A percentile compares a stretch with the other conserved stretches of the same genome.
Conservation (phyloP, 2,113 vertebrate genomes). For the Poeciliopsis occidentalis region DNA sequence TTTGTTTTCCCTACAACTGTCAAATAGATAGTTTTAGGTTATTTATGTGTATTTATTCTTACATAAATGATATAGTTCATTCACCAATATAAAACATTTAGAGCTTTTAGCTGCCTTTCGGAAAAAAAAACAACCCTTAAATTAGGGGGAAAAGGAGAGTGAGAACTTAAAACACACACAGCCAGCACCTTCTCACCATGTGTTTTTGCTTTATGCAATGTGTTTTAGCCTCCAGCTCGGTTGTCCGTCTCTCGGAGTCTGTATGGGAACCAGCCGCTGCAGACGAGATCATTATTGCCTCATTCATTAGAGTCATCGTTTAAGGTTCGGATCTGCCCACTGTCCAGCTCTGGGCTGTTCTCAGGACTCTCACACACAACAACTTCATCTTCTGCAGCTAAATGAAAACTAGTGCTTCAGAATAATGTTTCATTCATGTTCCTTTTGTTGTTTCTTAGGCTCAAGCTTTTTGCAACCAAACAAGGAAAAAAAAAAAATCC, state of each 20-base stretch:
- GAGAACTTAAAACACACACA: conserved; percentile 27
- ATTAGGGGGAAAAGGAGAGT: conserved; percentile 16
- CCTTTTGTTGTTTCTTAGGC: not conserved
- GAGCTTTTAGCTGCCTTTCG: too few relatives aligned
- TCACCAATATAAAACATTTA: too few relatives aligned
- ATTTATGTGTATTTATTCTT: too few relatives aligned
- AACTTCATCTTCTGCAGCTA: not conserved
- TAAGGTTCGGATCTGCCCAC: conserved; percentile 81
- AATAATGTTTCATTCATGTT: not conserved
- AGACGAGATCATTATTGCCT: conserved; percentile 74
- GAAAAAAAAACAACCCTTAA: conserved; percentile 4
- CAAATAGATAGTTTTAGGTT: too few relatives aligned
- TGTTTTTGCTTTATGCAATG: conserved; percentile 83
- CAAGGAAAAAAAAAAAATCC: conserved; percentile 19
- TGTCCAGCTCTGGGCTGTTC: conserved; percentile 51
- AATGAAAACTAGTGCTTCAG: not conserved
- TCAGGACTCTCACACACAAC: conserved; percentile 9
- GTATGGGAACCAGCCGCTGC: conserved; percentile 76
- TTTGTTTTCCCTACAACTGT: too few relatives aligned
- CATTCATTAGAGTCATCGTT: conserved; percentile 84
- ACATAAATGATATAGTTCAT: too few relatives aligned
- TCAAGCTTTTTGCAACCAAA: conserved; percentile 21
- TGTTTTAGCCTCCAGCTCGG: conserved; percentile 47
- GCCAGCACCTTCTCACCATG: conserved; percentile 57
- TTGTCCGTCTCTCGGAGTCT: conserved; percentile 41